Evolutionary conservation across 2,888 invertebrate genomes (phyloP).

Genomic region (Dicyrtomina minuta): DNA sequence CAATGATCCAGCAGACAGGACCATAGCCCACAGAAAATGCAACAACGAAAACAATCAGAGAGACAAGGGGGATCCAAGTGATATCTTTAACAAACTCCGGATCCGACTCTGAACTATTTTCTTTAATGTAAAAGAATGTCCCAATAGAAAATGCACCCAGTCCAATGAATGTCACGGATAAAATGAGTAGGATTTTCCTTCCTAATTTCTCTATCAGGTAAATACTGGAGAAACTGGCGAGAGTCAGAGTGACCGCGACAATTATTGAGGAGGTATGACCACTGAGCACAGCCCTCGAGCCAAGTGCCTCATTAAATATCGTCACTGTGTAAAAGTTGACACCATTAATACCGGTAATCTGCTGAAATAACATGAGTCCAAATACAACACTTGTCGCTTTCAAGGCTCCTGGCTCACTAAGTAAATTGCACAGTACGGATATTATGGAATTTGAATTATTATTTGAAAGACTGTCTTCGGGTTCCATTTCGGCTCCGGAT

Average conservation of each 20-base stretch:
- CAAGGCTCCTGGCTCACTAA: conserved; percentile 32
- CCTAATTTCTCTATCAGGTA: conserved; percentile 48
- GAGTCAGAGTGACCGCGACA: conserved; percentile 42
- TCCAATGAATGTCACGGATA: conserved; percentile 39
- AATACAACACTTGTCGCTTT: conserved; percentile 44
- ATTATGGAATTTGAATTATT: background rate
- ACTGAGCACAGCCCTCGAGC: conserved; percentile 34
- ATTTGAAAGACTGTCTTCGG: background rate
- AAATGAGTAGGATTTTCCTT: conserved; percentile 41
- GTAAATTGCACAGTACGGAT: too few species aligned
- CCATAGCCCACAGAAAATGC: conserved; percentile 46
- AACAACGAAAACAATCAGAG: conserved; percentile 43
- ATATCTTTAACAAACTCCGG: background rate
- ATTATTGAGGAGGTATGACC: conserved; percentile 46
- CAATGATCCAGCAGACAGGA: conserved; percentile 46
- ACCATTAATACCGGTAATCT: conserved; percentile 46
- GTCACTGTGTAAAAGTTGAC: conserved; percentile 49
- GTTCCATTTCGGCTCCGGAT: too few species aligned
- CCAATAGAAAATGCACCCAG: conserved; percentile 41
- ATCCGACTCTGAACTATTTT: conserved; percentile 25
- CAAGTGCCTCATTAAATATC: conserved; percentile 44
- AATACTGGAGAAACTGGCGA: conserved; percentile 45
- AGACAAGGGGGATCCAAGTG: conserved; percentile 40
- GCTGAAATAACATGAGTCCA: conserved; percentile 46
- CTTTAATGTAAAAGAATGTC: conserved; percentile 45